phyloP scores from a whole-genome alignment of 2,888 invertebrate genomes.

The Meliscaeva auricollis region DNA sequence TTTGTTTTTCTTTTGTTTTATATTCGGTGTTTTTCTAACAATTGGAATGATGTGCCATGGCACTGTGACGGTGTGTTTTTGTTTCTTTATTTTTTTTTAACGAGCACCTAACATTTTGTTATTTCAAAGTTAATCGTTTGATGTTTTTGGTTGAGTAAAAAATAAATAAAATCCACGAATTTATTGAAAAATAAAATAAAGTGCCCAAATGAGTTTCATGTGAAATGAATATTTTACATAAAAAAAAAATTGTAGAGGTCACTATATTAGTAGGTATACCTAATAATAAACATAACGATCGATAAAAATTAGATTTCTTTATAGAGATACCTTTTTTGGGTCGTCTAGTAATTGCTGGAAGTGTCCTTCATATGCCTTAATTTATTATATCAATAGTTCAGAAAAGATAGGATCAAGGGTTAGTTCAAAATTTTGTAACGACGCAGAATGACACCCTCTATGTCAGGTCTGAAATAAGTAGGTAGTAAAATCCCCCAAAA shows the following conservation, averaged over 20 bases:
- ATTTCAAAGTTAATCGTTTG: constrained; percentile 44
- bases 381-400: no score
- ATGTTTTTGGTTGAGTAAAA: constrained; percentile 40
- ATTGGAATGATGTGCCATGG: constrained; percentile 7
- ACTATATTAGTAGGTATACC: no score
- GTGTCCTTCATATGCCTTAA: no score
- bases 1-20: neutral
- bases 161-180: constrained; percentile 23
- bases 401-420: no score
- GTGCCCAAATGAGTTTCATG: neutral
- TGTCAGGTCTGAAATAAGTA: no score
- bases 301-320: no score
- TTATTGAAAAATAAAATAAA: neutral
- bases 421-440: no score
- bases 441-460: no score
- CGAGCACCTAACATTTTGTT: constrained; percentile 56
- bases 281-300: no score
- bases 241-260: neutral
- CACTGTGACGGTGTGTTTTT: neutral
- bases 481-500: no score
- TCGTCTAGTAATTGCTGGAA: no score
- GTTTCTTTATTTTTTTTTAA: constrained; percentile 33
- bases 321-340: no score
- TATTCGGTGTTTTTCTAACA: constrained; percentile 1
- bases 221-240: neutral